Percentiles rank a stretch among this genome's conserved stretches.
Evolutionary conservation across 2,888 invertebrate species (phyloP).

Genomic region (Dryadula phaetusa): DNA sequence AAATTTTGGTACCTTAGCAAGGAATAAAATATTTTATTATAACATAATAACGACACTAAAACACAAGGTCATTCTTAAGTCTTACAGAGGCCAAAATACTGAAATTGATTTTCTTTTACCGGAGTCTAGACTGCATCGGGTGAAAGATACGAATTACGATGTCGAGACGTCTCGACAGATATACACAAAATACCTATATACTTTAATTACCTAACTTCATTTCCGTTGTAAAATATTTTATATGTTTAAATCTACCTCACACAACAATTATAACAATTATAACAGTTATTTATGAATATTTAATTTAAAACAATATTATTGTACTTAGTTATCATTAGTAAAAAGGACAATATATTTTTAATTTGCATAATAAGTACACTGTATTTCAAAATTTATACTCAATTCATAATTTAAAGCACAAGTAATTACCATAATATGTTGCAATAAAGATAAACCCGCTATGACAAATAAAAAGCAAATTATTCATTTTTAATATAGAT

Average conservation of each 20-base stretch:
- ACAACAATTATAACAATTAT: too few species aligned
- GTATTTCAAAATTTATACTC: neutral
- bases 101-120: constrained; percentile 41
- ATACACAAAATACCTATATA: constrained; percentile 29
- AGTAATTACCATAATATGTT: constrained; percentile 19
- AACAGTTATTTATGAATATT: too few species aligned
- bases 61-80: neutral
- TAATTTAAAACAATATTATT: too few species aligned
- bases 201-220: constrained; percentile 3
- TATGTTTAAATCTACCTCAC: neutral
- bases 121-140: constrained; percentile 43
- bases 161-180: constrained; percentile 42
- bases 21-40: too few species aligned
- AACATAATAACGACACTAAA: neutral
- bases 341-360: neutral
- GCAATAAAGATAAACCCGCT: neutral
- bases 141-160: constrained; percentile 41
- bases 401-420: neutral
- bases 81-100: constrained; percentile 21
- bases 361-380: neutral
- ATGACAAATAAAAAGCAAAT: constrained; percentile 15
- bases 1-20: too few species aligned
- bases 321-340: too few species aligned
- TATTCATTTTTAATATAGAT: neutral
- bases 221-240: neutral